Evolutionary conservation across 2,888 invertebrate species (phyloP).

Genomic region (Mimumesa dahlbomi): DNA sequence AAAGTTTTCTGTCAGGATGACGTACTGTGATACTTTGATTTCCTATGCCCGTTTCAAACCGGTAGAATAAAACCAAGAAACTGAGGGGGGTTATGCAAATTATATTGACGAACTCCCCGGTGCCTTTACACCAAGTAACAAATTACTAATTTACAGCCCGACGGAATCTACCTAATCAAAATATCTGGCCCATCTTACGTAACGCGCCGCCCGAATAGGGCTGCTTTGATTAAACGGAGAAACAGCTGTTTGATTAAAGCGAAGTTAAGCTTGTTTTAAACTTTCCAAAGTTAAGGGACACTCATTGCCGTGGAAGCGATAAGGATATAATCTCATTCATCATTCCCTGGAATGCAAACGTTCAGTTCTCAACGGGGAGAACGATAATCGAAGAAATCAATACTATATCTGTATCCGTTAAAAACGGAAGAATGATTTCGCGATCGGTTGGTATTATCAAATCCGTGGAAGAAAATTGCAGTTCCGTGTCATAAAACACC

Average conservation of each 20-base stretch:
- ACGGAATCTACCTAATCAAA: constrained; percentile 39
- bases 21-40: not conserved
- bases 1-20: not conserved
- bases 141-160: constrained; percentile 51
- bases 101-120: constrained; percentile 19
- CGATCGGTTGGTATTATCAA: not conserved
- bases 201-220: constrained; percentile 2
- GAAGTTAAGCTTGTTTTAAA: constrained; percentile 29
- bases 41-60: not conserved
- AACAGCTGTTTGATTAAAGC: constrained; percentile 38
- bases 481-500: constrained; percentile 9
- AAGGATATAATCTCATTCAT: constrained; percentile 5
- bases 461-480: constrained; percentile 26
- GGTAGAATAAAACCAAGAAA: constrained; percentile 14
- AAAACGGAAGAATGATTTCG: not conserved
- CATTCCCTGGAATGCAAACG: no score
- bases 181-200: constrained; percentile 20
- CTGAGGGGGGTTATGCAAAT: constrained; percentile 51
- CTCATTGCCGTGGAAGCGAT: constrained; percentile 16
- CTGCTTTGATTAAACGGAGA: constrained; percentile 29
- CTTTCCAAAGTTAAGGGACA: constrained; percentile 9
- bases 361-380: no score
- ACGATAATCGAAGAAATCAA: no score
- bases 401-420: not conserved
- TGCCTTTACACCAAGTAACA: constrained; percentile 22